phyloP scores from a whole-genome alignment of 1,140 invertebrate genomes.

The Ips typographus region DNA sequence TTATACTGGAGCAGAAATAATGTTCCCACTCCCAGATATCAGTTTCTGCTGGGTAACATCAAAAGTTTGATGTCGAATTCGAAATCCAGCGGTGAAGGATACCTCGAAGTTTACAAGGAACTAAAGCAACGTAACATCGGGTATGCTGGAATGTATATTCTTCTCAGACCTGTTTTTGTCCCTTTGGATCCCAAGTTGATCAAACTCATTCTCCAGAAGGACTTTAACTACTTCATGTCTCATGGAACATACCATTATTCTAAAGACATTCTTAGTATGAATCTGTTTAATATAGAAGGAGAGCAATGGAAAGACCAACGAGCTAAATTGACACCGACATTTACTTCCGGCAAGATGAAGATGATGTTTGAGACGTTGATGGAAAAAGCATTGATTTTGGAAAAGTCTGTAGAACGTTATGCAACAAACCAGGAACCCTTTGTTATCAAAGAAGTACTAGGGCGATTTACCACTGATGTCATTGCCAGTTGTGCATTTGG shows the following conservation, averaged over 20 bases:
- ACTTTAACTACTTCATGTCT: slow-evolving; percentile 56
- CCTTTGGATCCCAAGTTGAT: slow-evolving; percentile 56
- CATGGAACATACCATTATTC: slow-evolving; percentile 45
- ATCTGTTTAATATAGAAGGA: slow-evolving; percentile 53
- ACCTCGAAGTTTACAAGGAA: neutral
- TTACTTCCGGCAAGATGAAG: slow-evolving; percentile 55
- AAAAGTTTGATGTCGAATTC: neutral
- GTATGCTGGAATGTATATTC: slow-evolving; percentile 27
- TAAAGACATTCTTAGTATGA: slow-evolving; percentile 52
- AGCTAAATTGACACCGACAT: slow-evolving; percentile 53
- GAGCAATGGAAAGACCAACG: slow-evolving; percentile 54
- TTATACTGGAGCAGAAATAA: neutral
- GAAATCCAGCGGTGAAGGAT: neutral
- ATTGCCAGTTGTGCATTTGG: slow-evolving; percentile 66
- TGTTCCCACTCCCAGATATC: neutral
- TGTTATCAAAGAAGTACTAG: slow-evolving; percentile 50
- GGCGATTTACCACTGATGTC: slow-evolving; percentile 63
- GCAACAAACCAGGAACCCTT: slow-evolving; percentile 18
- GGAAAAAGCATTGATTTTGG: slow-evolving; percentile 42
- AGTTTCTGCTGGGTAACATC: neutral
- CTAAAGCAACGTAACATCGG: neutral
- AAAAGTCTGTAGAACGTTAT: slow-evolving; percentile 49
- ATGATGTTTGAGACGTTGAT: slow-evolving; percentile 50
- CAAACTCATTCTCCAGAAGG: slow-evolving; percentile 53
- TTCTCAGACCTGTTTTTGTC: slow-evolving; percentile 24